Conservation (phyloP, 2,797 vertebrate species). For the Brachyalestes nurse region DNA sequence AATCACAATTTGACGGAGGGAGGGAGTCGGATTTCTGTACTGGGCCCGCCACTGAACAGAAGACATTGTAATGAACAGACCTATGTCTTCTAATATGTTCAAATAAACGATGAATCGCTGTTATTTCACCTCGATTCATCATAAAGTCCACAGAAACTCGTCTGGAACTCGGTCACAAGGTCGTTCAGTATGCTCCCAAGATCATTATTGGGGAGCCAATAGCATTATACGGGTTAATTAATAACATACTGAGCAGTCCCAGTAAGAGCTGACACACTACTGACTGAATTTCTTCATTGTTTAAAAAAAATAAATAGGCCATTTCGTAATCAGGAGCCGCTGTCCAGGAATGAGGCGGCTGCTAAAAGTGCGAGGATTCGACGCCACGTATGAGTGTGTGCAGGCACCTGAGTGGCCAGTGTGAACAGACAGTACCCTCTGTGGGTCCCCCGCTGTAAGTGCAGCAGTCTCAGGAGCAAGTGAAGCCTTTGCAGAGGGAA, state of each 20-base stretch:
- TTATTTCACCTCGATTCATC: not conserved
- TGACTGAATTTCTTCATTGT: not conserved
- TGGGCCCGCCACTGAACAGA: not conserved
- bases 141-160: not conserved
- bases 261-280: not conserved
- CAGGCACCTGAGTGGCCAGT: not conserved
- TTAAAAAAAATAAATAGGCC: not conserved
- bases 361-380: not conserved
- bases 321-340: not conserved
- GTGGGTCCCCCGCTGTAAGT: slow-evolving; percentile 26
- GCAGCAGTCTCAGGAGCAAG: slow-evolving; percentile 38
- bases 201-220: not conserved
- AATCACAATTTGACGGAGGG: not conserved
- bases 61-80: not conserved
- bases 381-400: not conserved
- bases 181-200: not conserved
- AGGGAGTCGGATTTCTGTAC: not conserved
- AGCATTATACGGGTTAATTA: too few species aligned
- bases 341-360: not conserved
- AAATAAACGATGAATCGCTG: not conserved
- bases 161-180: too few species aligned
- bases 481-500: not conserved
- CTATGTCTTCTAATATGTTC: not conserved
- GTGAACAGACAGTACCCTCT: slow-evolving; percentile 25
- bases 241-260: not conserved